Evolutionary conservation across 2,888 invertebrate species (phyloP).

Genomic region (Eilema sororculum): DNA sequence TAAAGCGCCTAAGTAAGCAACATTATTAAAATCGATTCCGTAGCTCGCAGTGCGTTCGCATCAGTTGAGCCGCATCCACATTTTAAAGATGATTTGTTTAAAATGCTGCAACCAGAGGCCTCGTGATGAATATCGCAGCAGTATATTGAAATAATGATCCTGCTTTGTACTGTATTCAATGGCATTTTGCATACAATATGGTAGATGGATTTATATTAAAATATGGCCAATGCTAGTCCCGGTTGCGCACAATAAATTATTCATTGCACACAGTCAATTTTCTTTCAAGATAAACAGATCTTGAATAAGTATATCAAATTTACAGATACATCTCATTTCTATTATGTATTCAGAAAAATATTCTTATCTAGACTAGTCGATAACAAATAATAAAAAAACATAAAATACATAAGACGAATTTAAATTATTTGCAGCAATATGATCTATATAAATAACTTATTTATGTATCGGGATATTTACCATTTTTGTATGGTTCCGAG

Average conservation of each 20-base stretch:
- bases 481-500: too few relatives aligned
- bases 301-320: slow-evolving; percentile 76
- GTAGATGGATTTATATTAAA: slow-evolving; percentile 87
- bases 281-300: slow-evolving; percentile 77
- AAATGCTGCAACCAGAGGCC: slow-evolving; percentile 78
- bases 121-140: slow-evolving; percentile 85
- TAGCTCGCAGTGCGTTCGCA: slow-evolving; percentile 57
- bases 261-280: slow-evolving; percentile 85
- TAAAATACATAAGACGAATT: not conserved
- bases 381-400: too few relatives aligned
- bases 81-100: slow-evolving; percentile 86
- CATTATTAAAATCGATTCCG: slow-evolving; percentile 50
- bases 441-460: too few relatives aligned
- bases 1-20: slow-evolving; percentile 52
- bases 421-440: not conserved
- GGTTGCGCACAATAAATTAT: slow-evolving; percentile 85
- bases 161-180: slow-evolving; percentile 85
- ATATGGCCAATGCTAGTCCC: slow-evolving; percentile 84
- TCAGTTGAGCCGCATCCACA: slow-evolving; percentile 58
- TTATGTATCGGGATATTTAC: not conserved
- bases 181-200: slow-evolving; percentile 87
- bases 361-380: slow-evolving; percentile 46
- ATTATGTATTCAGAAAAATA: slow-evolving; percentile 63
- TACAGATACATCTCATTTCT: slow-evolving; percentile 69
- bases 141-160: slow-evolving; percentile 86